Conservation (phyloP, 2,888 invertebrate species). For the Dicranocentrus wangi region DNA sequence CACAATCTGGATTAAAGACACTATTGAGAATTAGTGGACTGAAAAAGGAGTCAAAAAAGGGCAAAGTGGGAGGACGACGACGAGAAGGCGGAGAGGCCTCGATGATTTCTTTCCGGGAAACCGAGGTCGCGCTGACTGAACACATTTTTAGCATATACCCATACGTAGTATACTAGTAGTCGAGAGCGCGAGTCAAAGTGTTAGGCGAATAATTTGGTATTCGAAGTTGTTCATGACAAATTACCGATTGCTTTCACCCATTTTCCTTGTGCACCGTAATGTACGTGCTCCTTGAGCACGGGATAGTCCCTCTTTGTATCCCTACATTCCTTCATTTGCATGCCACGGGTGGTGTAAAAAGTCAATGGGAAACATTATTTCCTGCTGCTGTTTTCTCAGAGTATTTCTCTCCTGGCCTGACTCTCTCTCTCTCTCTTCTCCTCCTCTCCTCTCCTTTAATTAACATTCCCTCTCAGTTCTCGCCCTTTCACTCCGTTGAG, state of each 20-base stretch:
- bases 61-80: constrained; percentile 22
- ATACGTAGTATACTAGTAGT: too few species aligned
- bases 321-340: constrained; percentile 57
- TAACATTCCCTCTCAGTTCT: constrained; percentile 53
- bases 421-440: too few species aligned
- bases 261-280: constrained; percentile 41
- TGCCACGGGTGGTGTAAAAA: constrained; percentile 55
- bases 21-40: constrained; percentile 50
- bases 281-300: constrained; percentile 13
- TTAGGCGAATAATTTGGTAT: constrained; percentile 58
- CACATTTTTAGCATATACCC: too few species aligned
- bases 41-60: constrained; percentile 37
- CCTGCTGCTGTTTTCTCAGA: constrained; percentile 59
- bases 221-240: constrained; percentile 63
- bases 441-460: constrained; percentile 60
- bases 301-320: constrained; percentile 19
- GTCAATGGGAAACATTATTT: constrained; percentile 62
- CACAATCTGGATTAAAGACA: background rate
- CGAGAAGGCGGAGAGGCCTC: background rate
- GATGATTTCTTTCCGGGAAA: constrained; percentile 24
- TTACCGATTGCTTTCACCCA: constrained; percentile 63
- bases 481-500: constrained; percentile 8
- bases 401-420: constrained; percentile 39
- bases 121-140: constrained; percentile 23
- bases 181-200: constrained; percentile 51